Evolutionary conservation across 1,140 invertebrate species (phyloP), one percentile per base, ranked within the genome.

Genomic region (Calosoma granatense): DNA sequence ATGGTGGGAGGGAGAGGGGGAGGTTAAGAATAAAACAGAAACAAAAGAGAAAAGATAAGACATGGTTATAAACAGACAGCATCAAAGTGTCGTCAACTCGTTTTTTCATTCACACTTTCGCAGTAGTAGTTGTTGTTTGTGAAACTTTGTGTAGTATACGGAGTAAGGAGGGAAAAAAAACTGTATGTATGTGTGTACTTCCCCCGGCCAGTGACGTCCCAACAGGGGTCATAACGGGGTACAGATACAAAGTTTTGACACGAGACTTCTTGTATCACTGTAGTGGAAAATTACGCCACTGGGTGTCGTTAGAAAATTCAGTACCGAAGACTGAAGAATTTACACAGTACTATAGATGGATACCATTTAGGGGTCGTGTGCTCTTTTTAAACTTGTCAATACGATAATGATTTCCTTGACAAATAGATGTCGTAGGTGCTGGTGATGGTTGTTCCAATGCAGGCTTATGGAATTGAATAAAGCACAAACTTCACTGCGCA

Each of bases 21-120:
- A 30, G 6, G 6, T 4, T 30, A 30, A 4, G 14, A 30, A 30
- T 14, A 30, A 4, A 30, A 30, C 4, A 4, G 26, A 30, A 30
- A 30, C 26, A 30, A 30, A 30, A 30, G 26, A 30, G 26, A 6
- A 14, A 47, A 47, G 41, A 47, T 47, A 47, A 47, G 41, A 17
- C 41, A 47, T 17, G 41, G 41, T 47, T 17, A 47, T 47, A 47
- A 47, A 47, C 41, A 47, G 41, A 47, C 41, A 47, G 3, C 41
- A 47, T 47, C 41, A 47, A 47, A 47, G 41, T 47, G 41, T 47
- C 9, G 15, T 47, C 41, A 47, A 47, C 17, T 47, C 17, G 9
- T 47, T n/a, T 47, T 47, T 47, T 47, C 41, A 47, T 47, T 47
- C 17, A 17, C 17, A 36, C n/a, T 9, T 36, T 36, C 26, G 26